A percentile compares a stretch with the other conserved stretches of the same genome.
These are phyloP conservation scores for Solen grandis DNA, from an alignment of 1,140 invertebrate species.

Conservation along the genomic window DNA sequence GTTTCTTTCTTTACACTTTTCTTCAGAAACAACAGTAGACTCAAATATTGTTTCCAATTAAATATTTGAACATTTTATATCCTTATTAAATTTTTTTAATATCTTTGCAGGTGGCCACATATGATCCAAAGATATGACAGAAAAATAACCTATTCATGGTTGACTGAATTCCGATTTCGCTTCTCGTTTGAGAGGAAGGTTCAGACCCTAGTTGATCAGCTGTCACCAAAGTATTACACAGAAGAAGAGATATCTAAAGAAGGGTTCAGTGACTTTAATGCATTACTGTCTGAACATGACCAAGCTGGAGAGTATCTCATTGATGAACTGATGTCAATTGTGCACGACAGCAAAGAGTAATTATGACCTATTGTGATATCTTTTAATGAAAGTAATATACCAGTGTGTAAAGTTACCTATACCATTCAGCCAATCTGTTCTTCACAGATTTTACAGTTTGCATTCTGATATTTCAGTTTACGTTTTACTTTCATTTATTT, in stretches of 20 bases:
- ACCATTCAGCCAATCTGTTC: no score
- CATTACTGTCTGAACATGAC: neutral
- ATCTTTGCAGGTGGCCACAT: conserved; percentile 15
- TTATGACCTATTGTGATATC: no score
- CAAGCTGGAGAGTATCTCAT: conserved; percentile 31
- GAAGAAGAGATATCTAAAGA: conserved; percentile 47
- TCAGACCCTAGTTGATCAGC: neutral
- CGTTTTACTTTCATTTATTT: no score
- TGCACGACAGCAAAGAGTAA: conserved; percentile 31
- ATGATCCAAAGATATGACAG: conserved; percentile 23
- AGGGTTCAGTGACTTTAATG: conserved; percentile 24
- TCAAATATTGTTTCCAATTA: no score
- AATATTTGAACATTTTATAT: no score
- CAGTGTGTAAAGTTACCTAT: no score
- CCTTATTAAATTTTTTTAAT: neutral
- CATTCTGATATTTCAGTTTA: no score
- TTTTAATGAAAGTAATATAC: no score
- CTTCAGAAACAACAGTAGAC: neutral
- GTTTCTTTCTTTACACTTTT: neutral
- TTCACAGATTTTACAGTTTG: no score
- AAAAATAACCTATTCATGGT: conserved; percentile 23
- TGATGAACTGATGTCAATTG: conserved; percentile 37
- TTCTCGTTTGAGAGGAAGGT: conserved; percentile 16
- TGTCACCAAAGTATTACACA: conserved; percentile 39
- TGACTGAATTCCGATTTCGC: conserved; percentile 17